Base-by-base conservation (phyloP, 2,888 invertebrate genomes). In the Azorinus chamasolen region DNA sequence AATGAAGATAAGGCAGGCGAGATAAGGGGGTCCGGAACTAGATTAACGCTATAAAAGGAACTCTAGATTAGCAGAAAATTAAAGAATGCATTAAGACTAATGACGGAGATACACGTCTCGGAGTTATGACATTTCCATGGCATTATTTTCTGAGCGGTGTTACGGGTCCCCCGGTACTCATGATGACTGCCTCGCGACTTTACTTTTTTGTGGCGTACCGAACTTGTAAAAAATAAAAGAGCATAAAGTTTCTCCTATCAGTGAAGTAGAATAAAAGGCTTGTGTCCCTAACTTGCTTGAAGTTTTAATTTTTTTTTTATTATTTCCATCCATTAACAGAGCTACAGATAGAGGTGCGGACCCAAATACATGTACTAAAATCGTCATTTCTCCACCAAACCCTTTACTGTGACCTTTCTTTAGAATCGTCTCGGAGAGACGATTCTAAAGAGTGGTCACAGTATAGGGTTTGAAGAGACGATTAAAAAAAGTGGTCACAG, bases 51-150 rank as follows among this genome's bases (percentile, higher is more conserved):
- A 55, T 65, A 64, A 80, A 80, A 80, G 79, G 69, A 80, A 73
- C 53, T 65, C 72, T 76, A 68, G 75, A 80, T 79, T 79, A 79
- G 74, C 79, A 55, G 68, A 74, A 75, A 81, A 77, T 81, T 81
- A 81, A 82, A 84, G 81, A 82, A 77, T 77, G 76, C 84, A 79
- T 79, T 82, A 84, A 74, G 78, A 76, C 55, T 75, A 79, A 78
- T 79, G 84, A 72, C 57, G 46, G 45, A 61, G 84, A 79, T 84
- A 78, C 63, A 48, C 43, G 62, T 22, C 70, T 71, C 50, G 43
- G 62, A 41, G 61, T 68, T 69, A 73, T 78, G 74, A 72, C 74
- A 73, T 76, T 62, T 25, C 57, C 37, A 61, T 72, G 69, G 70
- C 79, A 78, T 82, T 75, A 75, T 64, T 64, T 70, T 66, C 74